A percentile compares a stretch with the other conserved stretches of the same genome.
phyloP scores from a whole-genome alignment of 2,888 invertebrate genomes.

The Leptinotarsa rubiginosa region DNA sequence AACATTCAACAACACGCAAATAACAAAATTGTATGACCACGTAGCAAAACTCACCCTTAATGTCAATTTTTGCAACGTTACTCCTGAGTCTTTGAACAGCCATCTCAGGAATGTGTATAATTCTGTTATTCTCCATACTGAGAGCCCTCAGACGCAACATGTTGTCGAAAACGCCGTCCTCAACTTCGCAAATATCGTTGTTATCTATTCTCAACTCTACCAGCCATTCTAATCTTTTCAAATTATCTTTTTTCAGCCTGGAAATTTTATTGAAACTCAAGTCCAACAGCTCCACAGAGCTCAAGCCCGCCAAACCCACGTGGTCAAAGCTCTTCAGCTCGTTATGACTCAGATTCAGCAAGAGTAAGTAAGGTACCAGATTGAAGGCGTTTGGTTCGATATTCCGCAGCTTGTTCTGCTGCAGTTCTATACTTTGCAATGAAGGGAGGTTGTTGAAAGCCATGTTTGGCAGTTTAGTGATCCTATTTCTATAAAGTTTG shows the following conservation, averaged over 20 bases:
- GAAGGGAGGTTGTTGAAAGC: conserved; percentile 83
- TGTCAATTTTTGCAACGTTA: conserved; percentile 85
- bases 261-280: conserved; percentile 83
- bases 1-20: no score
- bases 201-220: conserved; percentile 88
- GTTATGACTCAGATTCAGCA: conserved; percentile 87
- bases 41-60: conserved; percentile 75
- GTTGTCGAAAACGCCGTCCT: conserved; percentile 83
- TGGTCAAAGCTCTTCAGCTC: conserved; percentile 80
- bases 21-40: no score
- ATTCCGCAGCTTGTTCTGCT: conserved; percentile 81
- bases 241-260: conserved; percentile 73
- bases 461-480: conserved; percentile 80
- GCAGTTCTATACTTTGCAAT: conserved; percentile 80
- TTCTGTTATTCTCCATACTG: conserved; percentile 81
- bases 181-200: conserved; percentile 84
- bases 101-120: conserved; percentile 79
- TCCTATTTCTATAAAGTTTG: conserved; percentile 76
- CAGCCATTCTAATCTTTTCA: conserved; percentile 85
- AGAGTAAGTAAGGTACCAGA: conserved; percentile 81
- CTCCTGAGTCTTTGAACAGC: conserved; percentile 81
- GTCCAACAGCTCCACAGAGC: conserved; percentile 87
- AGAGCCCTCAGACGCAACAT: conserved; percentile 88
- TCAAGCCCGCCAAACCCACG: conserved; percentile 78
- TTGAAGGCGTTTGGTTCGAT: conserved; percentile 82